Conservation (phyloP, 2,888 invertebrate species). For the Lasioglossum vierecki region DNA sequence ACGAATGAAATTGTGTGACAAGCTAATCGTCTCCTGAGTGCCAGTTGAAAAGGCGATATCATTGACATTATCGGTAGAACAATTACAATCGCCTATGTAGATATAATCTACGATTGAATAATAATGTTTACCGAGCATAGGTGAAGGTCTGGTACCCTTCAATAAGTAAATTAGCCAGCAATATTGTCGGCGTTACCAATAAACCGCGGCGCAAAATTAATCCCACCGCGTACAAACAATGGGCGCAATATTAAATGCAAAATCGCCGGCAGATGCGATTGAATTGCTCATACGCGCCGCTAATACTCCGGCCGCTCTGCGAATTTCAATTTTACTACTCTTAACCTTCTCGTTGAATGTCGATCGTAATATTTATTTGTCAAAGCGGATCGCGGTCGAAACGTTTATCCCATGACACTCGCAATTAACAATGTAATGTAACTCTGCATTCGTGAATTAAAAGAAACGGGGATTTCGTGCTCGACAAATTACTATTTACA, state of each 20-base stretch:
- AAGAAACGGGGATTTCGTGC: background rate
- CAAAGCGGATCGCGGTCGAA: conserved; percentile 14
- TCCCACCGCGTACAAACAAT: conserved; percentile 58
- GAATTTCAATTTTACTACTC: conserved; percentile 41
- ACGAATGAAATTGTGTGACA: conserved; percentile 9
- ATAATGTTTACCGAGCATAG: conserved; percentile 44
- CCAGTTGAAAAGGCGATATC: conserved; percentile 17
- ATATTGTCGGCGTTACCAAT: conserved; percentile 54
- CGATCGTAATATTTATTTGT: conserved; percentile 10
- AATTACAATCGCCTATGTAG: conserved; percentile 12
- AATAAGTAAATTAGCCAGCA: conserved; percentile 65
- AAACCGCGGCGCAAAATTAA: conserved; percentile 68
- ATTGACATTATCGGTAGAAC: conserved; percentile 26
- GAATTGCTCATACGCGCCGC: conserved; percentile 43
- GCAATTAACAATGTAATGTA: background rate
- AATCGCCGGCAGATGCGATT: conserved; percentile 63
- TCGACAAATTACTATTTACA: background rate
- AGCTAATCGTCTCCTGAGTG: background rate
- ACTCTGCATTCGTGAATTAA: background rate
- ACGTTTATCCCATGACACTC: background rate
- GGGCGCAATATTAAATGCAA: conserved; percentile 56
- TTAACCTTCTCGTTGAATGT: conserved; percentile 6
- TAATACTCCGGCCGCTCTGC: conserved; percentile 22
- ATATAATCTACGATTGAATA: conserved; percentile 41
- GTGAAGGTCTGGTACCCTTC: conserved; percentile 52